Evolutionary conservation across 2,113 vertebrate genomes (phyloP).

Genomic region (Phylloscopus trochiloides): DNA sequence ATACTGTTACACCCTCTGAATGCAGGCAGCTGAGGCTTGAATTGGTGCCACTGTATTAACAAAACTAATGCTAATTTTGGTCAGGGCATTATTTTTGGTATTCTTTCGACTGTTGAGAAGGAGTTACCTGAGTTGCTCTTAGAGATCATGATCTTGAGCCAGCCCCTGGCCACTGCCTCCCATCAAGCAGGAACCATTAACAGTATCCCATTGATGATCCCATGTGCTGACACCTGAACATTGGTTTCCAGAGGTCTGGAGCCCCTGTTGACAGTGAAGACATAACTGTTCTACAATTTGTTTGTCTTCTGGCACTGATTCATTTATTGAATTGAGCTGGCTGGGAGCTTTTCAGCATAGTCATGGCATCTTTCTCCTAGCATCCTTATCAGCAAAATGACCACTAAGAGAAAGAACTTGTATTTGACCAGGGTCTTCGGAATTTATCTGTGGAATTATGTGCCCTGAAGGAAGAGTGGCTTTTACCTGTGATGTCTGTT

Average conservation of each 20-base stretch:
- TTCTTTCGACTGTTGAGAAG: background rate
- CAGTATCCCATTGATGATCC: background rate
- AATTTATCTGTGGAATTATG: background rate
- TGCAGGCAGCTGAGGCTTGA: background rate
- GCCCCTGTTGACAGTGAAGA: background rate
- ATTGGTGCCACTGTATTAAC: background rate
- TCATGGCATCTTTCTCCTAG: background rate
- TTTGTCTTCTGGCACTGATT: background rate
- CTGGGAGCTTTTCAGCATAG: background rate
- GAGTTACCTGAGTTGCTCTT: background rate
- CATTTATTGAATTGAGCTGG: background rate
- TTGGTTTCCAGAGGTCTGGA: background rate
- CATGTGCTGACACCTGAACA: background rate
- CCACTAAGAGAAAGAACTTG: background rate
- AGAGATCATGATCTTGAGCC: background rate
- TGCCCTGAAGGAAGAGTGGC: background rate
- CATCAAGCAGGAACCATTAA: accelerated
- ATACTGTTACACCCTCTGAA: background rate
- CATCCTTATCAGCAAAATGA: background rate
- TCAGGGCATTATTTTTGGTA: background rate
- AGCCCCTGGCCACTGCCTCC: background rate
- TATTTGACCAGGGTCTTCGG: background rate
- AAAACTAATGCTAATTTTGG: background rate
- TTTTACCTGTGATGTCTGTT: background rate
- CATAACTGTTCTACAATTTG: background rate